A percentile compares a stretch with the other conserved stretches of the same genome.
Conservation (phyloP, 2,888 invertebrate genomes). For the Drosophila anceps region DNA sequence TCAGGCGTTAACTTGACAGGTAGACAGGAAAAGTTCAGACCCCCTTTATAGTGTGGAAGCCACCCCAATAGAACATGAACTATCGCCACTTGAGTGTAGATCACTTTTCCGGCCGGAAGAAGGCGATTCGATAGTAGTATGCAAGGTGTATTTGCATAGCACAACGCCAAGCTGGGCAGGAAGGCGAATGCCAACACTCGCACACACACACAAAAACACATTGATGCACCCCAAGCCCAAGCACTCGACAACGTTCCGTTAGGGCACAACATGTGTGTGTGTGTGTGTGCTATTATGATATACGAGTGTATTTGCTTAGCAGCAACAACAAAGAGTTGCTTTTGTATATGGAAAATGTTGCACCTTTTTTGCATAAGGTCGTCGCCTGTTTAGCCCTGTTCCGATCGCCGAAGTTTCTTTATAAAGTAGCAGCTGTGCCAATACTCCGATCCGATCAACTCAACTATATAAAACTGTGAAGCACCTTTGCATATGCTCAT, state of each 20-base stretch:
- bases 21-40: constrained; percentile 65
- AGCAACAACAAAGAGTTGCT: constrained; percentile 78
- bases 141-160: constrained; percentile 78
- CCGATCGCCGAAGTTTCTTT: constrained; percentile 37
- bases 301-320: constrained; percentile 49
- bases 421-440: constrained; percentile 72
- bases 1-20: constrained; percentile 79
- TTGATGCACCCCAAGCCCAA: constrained; percentile 37
- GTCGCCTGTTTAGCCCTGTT: constrained; percentile 45
- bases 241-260: constrained; percentile 56
- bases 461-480: constrained; percentile 35
- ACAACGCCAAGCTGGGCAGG: constrained; percentile 18
- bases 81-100: constrained; percentile 58
- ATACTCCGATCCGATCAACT: constrained; percentile 48
- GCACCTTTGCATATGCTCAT: constrained; percentile 57
- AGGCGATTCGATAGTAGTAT: constrained; percentile 41
- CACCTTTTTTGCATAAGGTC: constrained; percentile 77
- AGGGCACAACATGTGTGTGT: constrained; percentile 43
- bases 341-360: constrained; percentile 70
- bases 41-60: constrained; percentile 31
- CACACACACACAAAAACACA: constrained; percentile 23
- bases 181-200: constrained; percentile 39
- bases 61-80: constrained; percentile 49
- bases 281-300: constrained; percentile 10
- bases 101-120: constrained; percentile 74